Conservation (phyloP, 2,888 invertebrate genomes). For the Antheraea yamamai region DNA sequence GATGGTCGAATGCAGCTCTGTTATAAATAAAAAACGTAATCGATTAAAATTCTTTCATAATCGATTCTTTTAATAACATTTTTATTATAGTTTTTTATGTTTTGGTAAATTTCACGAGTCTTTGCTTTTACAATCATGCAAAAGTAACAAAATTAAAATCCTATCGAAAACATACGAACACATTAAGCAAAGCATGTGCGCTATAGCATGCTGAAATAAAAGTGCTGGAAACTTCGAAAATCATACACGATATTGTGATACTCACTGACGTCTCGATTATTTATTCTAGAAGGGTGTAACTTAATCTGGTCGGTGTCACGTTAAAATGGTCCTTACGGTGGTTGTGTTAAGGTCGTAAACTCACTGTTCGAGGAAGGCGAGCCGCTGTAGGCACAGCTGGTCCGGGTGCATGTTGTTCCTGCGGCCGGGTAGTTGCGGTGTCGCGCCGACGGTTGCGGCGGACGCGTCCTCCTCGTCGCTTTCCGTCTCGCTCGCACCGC, state of each 20-base stretch:
- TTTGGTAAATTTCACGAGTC: too few species aligned
- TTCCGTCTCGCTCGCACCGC: constrained; percentile 87
- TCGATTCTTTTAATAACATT: too few species aligned
- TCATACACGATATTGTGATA: background rate
- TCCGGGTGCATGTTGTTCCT: constrained; percentile 68
- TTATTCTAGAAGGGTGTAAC: background rate
- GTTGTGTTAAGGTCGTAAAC: constrained; percentile 32
- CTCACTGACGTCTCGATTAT: background rate
- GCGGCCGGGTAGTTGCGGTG: constrained; percentile 55
- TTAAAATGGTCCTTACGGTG: background rate
- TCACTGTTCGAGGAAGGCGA: constrained; percentile 71
- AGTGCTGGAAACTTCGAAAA: constrained; percentile 12
- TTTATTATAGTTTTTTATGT: too few species aligned
- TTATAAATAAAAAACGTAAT: constrained; percentile 30
- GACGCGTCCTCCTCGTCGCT: constrained; percentile 87
- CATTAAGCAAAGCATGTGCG: constrained; percentile 52
- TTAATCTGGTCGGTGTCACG: background rate
- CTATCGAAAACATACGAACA: constrained; percentile 36
- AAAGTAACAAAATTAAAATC: constrained; percentile 17
- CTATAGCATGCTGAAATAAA: constrained; percentile 42
- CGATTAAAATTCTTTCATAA: background rate
- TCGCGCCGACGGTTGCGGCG: constrained; percentile 64
- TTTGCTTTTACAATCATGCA: background rate
- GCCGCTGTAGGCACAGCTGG: constrained; percentile 72
- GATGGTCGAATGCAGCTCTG: constrained; percentile 86